A percentile compares a stretch with the other conserved stretches of the same genome.
phyloP scores from a whole-genome alignment of 2,113 vertebrate species.

The Sorex fumeus region DNA sequence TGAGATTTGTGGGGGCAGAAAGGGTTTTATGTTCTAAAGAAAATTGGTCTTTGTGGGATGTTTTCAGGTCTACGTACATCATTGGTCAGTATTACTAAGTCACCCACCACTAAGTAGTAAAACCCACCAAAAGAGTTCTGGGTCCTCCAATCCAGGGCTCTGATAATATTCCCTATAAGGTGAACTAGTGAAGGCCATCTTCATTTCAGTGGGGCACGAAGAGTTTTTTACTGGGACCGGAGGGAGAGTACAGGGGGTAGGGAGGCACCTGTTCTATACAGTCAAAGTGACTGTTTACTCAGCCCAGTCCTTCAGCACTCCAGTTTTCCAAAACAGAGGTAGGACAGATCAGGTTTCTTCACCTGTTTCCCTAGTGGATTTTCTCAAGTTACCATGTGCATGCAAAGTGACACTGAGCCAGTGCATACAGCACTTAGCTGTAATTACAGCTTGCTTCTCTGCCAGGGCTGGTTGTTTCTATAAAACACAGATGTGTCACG shows the following conservation, averaged over 20 bases:
- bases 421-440: not conserved
- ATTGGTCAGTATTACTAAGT: slow-evolving; percentile 26
- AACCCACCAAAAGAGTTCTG: not conserved
- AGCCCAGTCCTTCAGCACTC: not conserved
- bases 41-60: too few relatives aligned
- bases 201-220: not conserved
- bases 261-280: too few relatives aligned
- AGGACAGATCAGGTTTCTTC: not conserved
- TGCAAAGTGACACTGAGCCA: not conserved
- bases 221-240: not conserved
- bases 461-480: not conserved
- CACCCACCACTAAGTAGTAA: slow-evolving; percentile 22
- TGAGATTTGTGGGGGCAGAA: too few relatives aligned
- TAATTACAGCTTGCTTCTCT: not conserved
- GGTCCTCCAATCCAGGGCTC: not conserved
- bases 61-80: not conserved
- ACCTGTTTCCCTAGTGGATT: not conserved
- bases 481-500: not conserved
- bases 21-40: too few relatives aligned
- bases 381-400: not conserved
- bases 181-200: not conserved
- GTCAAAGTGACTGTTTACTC: not conserved
- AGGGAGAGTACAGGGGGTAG: too few relatives aligned
- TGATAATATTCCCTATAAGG: not conserved
- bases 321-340: not conserved